A percentile compares a stretch with the other conserved stretches of the same genome.
These are phyloP conservation scores for Euplexia lucipara DNA, from an alignment of 2,888 invertebrate species.

Conservation along the genomic window DNA sequence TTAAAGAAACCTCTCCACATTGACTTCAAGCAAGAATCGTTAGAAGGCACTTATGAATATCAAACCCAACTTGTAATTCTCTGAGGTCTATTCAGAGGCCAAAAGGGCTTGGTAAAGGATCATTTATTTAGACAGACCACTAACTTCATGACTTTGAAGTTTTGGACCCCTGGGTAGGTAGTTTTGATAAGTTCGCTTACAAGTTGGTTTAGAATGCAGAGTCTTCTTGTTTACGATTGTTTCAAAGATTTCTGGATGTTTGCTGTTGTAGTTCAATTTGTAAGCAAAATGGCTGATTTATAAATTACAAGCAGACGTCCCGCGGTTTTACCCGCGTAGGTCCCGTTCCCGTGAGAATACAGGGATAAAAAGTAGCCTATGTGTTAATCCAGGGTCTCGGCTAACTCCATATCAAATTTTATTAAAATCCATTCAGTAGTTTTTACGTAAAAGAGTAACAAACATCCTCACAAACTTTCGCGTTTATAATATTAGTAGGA, in stretches of 20 bases:
- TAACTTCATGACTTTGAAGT: conserved; percentile 11
- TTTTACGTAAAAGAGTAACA: too few relatives aligned
- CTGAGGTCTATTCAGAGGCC: not conserved
- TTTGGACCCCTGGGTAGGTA: conserved; percentile 4
- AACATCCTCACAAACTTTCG: not conserved
- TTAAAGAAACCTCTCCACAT: conserved; percentile 3
- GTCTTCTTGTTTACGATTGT: conserved; percentile 16
- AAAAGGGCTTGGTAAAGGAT: conserved; percentile 22
- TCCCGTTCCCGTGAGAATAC: too few relatives aligned
- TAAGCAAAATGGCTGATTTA: conserved; percentile 20
- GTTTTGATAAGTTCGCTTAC: conserved; percentile 26
- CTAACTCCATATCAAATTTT: too few relatives aligned
- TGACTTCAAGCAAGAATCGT: conserved; percentile 9
- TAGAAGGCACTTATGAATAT: conserved; percentile 5
- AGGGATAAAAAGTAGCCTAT: too few relatives aligned
- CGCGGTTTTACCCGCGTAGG: too few relatives aligned
- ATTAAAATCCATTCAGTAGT: too few relatives aligned
- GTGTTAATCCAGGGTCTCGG: too few relatives aligned
- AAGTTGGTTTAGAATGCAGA: conserved; percentile 20
- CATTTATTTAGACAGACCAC: conserved; percentile 33
- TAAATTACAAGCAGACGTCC: conserved; percentile 4
- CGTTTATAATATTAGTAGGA: too few relatives aligned
- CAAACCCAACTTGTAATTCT: conserved; percentile 16
- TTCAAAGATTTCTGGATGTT: conserved; percentile 6
- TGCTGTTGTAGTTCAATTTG: conserved; percentile 12